These are phyloP conservation scores for Aphaenogaster ashmeadi DNA, from an alignment of 1,140 invertebrate species.

Conservation along the genomic window DNA sequence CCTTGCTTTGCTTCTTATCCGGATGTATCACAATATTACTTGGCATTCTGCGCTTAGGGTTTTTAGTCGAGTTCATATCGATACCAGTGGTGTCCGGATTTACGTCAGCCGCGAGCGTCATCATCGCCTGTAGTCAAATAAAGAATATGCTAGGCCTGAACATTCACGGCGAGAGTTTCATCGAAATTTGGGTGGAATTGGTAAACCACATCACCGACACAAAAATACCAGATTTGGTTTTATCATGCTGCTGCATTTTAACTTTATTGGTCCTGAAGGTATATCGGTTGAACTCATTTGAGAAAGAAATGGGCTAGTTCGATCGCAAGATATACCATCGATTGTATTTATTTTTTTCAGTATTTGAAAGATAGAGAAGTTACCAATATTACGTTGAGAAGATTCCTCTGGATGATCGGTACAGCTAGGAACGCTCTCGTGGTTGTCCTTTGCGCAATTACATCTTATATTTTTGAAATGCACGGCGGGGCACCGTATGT, in stretches of 20 bases:
- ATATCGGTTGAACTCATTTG: constrained; percentile 57
- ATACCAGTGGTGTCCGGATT: constrained; percentile 95
- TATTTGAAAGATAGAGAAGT: constrained; percentile 87
- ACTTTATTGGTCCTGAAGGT: constrained; percentile 90
- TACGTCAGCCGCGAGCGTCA: constrained; percentile 95
- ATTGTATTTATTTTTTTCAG: constrained; percentile 75
- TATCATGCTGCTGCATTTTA: constrained; percentile 90
- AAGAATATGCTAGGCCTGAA: constrained; percentile 91
- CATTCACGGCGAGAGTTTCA: constrained; percentile 89
- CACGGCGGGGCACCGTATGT: constrained; percentile 84
- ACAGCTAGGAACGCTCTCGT: constrained; percentile 93
- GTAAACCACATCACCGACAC: constrained; percentile 87
- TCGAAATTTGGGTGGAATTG: constrained; percentile 88
- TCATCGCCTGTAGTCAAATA: constrained; percentile 94
- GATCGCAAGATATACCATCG: neutral
- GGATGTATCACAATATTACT: constrained; percentile 91
- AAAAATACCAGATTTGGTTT: constrained; percentile 88
- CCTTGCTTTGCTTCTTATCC: constrained; percentile 91
- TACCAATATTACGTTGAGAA: constrained; percentile 86
- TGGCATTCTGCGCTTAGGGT: constrained; percentile 92
- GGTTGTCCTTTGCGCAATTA: constrained; percentile 90
- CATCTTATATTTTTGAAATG: constrained; percentile 88
- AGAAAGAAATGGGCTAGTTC: neutral
- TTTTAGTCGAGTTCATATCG: constrained; percentile 95
- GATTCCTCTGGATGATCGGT: constrained; percentile 89